phyloP scores from a whole-genome alignment of 2,888 invertebrate genomes.

The Nymphalis urticae region DNA sequence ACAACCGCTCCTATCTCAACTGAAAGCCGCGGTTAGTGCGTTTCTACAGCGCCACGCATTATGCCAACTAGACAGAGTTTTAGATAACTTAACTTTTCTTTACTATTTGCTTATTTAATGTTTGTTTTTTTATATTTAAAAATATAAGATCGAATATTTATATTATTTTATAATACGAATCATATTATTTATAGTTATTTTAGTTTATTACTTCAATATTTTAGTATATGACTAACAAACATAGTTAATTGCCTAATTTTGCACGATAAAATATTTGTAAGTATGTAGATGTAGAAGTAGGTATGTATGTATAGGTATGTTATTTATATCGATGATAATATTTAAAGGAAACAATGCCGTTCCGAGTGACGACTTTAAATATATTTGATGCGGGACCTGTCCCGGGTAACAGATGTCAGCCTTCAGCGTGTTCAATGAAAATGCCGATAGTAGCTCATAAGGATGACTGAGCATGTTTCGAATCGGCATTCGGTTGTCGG shows the following conservation, averaged over 20 bases:
- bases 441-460: slow-evolving; percentile 39
- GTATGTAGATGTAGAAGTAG: not conserved
- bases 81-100: not conserved
- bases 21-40: slow-evolving; percentile 23
- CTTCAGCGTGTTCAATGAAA: slow-evolving; percentile 27
- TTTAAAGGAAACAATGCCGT: not conserved
- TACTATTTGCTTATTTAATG: not conserved
- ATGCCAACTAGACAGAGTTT: slow-evolving; percentile 13
- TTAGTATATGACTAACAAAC: no score
- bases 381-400: slow-evolving; percentile 16
- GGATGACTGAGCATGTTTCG: slow-evolving; percentile 60
- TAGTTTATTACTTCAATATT: no score
- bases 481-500: slow-evolving; percentile 40
- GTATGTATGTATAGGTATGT: not conserved
- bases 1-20: slow-evolving; percentile 52
- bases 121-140: no score
- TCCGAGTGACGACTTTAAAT: slow-evolving; percentile 13
- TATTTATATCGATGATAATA: no score
- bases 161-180: no score
- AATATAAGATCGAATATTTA: no score
- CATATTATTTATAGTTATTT: no score
- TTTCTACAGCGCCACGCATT: slow-evolving; percentile 10
- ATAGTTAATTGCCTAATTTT: no score
- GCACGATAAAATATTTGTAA: not conserved
- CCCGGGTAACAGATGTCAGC: slow-evolving; percentile 15